A percentile compares a stretch with the other conserved stretches of the same genome.
These are phyloP conservation scores for Formica aserva DNA, from an alignment of 2,888 invertebrate species.

Conservation along the genomic window DNA sequence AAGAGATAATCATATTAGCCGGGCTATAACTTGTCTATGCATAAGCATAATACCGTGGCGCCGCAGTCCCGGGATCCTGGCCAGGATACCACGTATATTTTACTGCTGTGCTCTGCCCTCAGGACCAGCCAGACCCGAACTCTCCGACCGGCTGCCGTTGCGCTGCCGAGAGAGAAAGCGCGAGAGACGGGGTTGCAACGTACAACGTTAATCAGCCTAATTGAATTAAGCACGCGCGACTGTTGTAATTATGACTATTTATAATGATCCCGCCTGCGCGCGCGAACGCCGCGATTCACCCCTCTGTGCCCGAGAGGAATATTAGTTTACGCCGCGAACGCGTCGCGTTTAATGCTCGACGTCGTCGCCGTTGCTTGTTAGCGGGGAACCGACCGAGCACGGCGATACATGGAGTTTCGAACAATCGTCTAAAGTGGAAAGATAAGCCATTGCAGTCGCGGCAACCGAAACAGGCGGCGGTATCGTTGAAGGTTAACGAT, in stretches of 20 bases:
- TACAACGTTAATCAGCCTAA: conserved; percentile 85
- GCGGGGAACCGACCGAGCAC: conserved; percentile 54
- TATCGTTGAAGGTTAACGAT: conserved; percentile 43
- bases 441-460: conserved; percentile 43
- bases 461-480: conserved; percentile 34
- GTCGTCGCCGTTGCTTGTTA: conserved; percentile 56
- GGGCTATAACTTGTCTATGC: conserved; percentile 85
- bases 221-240: conserved; percentile 85
- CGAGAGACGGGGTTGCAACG: conserved; percentile 74
- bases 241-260: conserved; percentile 86
- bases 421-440: conserved; percentile 53
- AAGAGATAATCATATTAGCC: conserved; percentile 85
- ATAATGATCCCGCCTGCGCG: conserved; percentile 82
- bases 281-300: conserved; percentile 63
- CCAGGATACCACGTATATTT: conserved; percentile 82
- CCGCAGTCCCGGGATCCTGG: conserved; percentile 81
- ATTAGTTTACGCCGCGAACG: conserved; percentile 74
- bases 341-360: conserved; percentile 59
- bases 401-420: conserved; percentile 55
- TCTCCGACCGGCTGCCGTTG: conserved; percentile 62
- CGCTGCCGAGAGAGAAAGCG: conserved; percentile 64
- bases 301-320: conserved; percentile 61
- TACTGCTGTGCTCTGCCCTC: conserved; percentile 74
- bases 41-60: conserved; percentile 83
- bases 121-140: conserved; percentile 65